A percentile compares a stretch with the other conserved stretches of the same genome.
These are phyloP conservation scores for Tribolium freemani DNA, from an alignment of 2,888 invertebrate genomes.

Conservation along the genomic window DNA sequence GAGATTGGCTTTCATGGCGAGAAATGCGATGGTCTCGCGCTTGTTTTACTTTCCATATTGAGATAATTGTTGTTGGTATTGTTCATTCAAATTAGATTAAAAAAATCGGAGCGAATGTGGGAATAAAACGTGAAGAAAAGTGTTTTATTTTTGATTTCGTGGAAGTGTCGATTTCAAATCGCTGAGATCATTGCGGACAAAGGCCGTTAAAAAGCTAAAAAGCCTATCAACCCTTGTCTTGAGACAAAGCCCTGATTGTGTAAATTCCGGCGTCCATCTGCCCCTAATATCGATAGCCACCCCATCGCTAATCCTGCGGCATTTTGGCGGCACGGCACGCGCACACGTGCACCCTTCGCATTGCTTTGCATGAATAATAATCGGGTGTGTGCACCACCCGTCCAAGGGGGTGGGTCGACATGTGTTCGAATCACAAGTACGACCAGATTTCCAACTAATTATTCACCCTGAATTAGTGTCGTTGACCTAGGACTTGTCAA, in stretches of 20 bases:
- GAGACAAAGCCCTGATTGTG: neutral
- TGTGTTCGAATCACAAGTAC: slow-evolving; percentile 19
- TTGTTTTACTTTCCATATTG: neutral
- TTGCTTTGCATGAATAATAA: slow-evolving; percentile 49
- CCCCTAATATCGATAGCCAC: slow-evolving; percentile 9
- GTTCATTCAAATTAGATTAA: neutral
- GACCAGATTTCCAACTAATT: slow-evolving; percentile 16
- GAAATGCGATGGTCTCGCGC: neutral
- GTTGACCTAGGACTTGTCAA: slow-evolving; percentile 42
- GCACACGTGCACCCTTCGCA: slow-evolving; percentile 53
- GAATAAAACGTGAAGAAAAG: neutral
- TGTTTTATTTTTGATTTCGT: too few species aligned
- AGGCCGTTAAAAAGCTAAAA: slow-evolving; percentile 1
- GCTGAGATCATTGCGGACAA: neutral
- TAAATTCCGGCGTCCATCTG: neutral
- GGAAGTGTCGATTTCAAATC: too few species aligned
- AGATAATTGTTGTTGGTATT: neutral
- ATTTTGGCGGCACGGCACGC: slow-evolving; percentile 53
- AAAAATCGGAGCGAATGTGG: neutral
- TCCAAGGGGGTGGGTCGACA: slow-evolving; percentile 30
- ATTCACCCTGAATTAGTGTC: slow-evolving; percentile 47
- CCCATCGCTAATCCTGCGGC: slow-evolving; percentile 34
- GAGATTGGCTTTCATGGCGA: neutral
- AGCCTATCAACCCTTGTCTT: slow-evolving; percentile 24
- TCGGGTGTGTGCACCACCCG: slow-evolving; percentile 8